Evolutionary conservation across 2,797 vertebrate species (phyloP).

Genomic region (Dicrostonyx torquatus): DNA sequence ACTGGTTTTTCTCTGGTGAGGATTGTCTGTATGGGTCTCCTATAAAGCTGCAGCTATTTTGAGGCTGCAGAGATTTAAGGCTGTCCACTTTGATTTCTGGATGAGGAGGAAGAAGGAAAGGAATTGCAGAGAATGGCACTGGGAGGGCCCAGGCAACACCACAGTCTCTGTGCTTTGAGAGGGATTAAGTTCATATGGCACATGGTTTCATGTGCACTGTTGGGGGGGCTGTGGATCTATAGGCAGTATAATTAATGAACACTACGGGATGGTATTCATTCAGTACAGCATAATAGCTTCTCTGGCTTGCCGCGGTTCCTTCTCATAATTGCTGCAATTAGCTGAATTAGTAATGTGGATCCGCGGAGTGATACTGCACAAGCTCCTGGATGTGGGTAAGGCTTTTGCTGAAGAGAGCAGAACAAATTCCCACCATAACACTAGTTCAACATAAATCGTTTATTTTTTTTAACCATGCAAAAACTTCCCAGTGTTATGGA

Average conservation of each 20-base stretch:
- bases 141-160: slow-evolving; percentile 24
- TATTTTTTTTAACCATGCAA: not conserved
- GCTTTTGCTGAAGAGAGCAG: slow-evolving; percentile 63
- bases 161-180: not conserved
- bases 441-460: slow-evolving; percentile 47
- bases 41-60: not conserved
- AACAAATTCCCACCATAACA: slow-evolving; percentile 70
- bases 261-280: slow-evolving; percentile 74
- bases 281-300: slow-evolving; percentile 68
- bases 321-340: slow-evolving; percentile 86
- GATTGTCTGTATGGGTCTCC: not conserved
- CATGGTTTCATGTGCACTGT: slow-evolving; percentile 63
- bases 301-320: slow-evolving; percentile 82
- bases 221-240: not conserved
- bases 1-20: not conserved
- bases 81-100: not conserved
- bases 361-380: slow-evolving; percentile 78
- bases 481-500: slow-evolving; percentile 42
- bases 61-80: not conserved
- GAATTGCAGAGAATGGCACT: not conserved
- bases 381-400: slow-evolving; percentile 79
- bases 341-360: slow-evolving; percentile 83
- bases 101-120: not conserved
- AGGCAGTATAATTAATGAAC: slow-evolving; percentile 78
- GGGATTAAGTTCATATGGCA: slow-evolving; percentile 43